Evolutionary conservation across 2,888 invertebrate genomes (phyloP).

Genomic region (Onthophagus sagittarius): DNA sequence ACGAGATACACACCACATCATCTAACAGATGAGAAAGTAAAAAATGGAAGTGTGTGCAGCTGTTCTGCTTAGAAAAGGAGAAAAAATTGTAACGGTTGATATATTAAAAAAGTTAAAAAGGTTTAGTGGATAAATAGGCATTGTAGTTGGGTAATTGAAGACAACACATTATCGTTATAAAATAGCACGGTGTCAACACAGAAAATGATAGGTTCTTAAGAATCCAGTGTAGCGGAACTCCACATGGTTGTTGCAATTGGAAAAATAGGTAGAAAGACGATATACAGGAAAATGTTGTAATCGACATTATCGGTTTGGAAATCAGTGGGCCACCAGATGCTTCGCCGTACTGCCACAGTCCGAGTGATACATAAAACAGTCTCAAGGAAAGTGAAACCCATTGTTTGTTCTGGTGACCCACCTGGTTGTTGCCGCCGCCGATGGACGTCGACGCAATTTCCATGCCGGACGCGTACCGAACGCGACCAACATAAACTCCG

Average conservation of each 20-base stretch:
- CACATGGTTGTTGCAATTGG: not conserved
- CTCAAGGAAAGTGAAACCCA: constrained; percentile 48
- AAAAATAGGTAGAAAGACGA: not conserved
- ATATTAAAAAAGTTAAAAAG: not conserved
- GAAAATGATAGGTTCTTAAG: not conserved
- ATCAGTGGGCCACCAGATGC: constrained; percentile 13
- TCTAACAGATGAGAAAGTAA: not conserved
- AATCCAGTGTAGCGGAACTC: not conserved
- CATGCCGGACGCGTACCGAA: constrained; percentile 36
- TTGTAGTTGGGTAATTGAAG: not conserved
- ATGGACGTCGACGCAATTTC: constrained; percentile 33
- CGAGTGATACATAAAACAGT: constrained; percentile 43
- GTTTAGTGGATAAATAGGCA: not conserved
- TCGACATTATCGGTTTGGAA: constrained; percentile 21
- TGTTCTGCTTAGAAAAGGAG: not conserved
- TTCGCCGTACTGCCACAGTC: constrained; percentile 23
- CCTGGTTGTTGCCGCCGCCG: constrained; percentile 26
- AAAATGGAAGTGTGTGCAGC: not conserved
- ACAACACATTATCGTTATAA: not conserved
- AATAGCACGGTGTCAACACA: not conserved
- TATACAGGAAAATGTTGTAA: not conserved
- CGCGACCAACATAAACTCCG: constrained; percentile 16
- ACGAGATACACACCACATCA: not conserved
- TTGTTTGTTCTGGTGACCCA: constrained; percentile 41
- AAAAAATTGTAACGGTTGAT: not conserved